phyloP scores from a whole-genome alignment of 2,113 vertebrate species.

The Solea solea region DNA sequence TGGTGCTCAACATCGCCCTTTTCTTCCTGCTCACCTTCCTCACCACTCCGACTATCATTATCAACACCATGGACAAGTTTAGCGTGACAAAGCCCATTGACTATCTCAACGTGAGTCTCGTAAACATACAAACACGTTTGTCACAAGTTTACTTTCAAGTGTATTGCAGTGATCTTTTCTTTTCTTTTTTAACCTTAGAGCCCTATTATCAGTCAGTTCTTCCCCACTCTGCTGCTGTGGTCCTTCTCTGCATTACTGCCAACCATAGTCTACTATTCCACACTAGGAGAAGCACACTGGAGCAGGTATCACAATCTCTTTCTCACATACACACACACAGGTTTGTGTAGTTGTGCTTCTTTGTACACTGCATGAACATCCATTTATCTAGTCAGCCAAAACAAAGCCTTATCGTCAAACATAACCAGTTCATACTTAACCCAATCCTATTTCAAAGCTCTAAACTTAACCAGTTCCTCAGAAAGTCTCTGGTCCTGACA shows the following conservation, averaged over 20 bases:
- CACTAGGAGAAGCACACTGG: constrained; percentile 92
- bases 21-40: constrained; percentile 93
- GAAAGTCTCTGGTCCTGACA: too few species aligned
- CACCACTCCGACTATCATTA: constrained; percentile 94
- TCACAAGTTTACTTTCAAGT: neutral
- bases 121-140: neutral
- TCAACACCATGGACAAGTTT: constrained; percentile 94
- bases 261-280: constrained; percentile 94
- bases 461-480: too few species aligned
- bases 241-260: constrained; percentile 92
- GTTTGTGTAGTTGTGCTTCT: too few species aligned
- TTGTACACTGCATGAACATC: neutral
- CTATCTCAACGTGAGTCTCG: constrained; percentile 89
- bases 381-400: too few species aligned
- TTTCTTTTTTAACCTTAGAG: constrained; percentile 73
- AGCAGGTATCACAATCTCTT: constrained; percentile 83
- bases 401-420: too few species aligned
- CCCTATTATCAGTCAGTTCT: constrained; percentile 94
- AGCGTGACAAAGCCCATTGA: constrained; percentile 93
- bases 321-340: constrained; percentile 9
- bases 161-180: neutral
- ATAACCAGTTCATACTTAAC: too few species aligned
- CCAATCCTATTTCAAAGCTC: too few species aligned
- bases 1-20: constrained; percentile 86
- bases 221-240: constrained; percentile 96